These are phyloP conservation scores for Sogatella furcifera DNA, from an alignment of 1,140 invertebrate species.

Conservation along the genomic window DNA sequence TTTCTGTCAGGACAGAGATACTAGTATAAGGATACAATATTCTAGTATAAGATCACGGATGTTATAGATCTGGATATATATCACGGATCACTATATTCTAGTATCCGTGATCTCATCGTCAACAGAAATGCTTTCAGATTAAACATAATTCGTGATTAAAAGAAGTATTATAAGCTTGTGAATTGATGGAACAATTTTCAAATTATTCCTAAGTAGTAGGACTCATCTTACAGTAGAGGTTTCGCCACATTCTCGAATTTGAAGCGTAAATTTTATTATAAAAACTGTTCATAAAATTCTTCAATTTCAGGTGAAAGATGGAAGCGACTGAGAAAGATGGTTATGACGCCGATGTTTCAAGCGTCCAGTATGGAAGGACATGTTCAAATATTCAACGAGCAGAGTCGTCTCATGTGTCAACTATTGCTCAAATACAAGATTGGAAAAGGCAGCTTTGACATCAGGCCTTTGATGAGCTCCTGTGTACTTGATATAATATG, in stretches of 20 bases:
- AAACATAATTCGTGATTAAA: no score
- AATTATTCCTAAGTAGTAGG: no score
- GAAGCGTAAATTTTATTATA: no score
- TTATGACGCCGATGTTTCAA: neutral
- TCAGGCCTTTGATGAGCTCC: neutral
- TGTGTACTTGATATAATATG: neutral
- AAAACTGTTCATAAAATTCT: neutral
- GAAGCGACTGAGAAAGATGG: neutral
- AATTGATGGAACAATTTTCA: no score
- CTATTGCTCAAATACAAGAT: neutral
- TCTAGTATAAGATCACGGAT: no score
- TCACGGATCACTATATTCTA: no score
- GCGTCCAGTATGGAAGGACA: neutral
- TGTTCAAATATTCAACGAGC: neutral
- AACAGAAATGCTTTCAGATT: no score
- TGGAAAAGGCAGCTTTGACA: neutral
- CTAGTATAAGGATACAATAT: no score
- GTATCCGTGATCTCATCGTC: no score
- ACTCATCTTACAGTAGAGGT: neutral
- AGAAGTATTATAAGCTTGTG: no score
- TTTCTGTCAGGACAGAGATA: no score
- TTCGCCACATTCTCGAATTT: neutral
- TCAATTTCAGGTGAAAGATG: neutral
- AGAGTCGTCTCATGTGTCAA: neutral
- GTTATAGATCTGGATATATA: no score